Evolutionary conservation across 2,888 invertebrate genomes (phyloP), one percentile per base, ranked within the genome.

Genomic region (Dascillus cervinus): DNA sequence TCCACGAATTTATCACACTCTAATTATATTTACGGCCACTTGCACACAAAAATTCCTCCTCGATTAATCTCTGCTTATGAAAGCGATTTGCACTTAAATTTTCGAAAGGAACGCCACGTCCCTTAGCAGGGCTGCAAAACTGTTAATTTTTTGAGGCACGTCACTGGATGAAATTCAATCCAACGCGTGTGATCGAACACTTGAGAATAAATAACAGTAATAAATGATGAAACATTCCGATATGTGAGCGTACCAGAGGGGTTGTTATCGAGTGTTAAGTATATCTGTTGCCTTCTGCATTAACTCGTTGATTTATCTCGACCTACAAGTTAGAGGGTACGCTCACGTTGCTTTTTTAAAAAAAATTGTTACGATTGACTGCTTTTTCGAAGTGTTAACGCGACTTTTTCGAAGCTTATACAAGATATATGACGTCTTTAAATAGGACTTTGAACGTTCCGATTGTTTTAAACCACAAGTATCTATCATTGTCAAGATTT

Each of bases 201-300:
- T 43, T 43, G 46, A 49, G n/a, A 48, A 52, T 49, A 52, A 53
- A 54, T 54, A 54, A 53, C 53, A 44, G 45, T 51, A 55, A 56
- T 55, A 56, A 56, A 57, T 49, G 52, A 47, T 52, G 50, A 49
- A 42, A 38, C 54, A 51, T 52, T 52, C 55, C 51, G 43, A 39
- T 43, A 42, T 39, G 43, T 42, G 43, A 48, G 43, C 35, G 36
- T 35, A 44, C 14, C 13, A 24, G 29, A 41, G 47, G 52, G 54
- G 53, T 54, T 47, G 52, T 54, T 53, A 53, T 50, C 49, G 47
- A 47, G 49, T 53, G 53, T 53, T 55, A 51, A 52, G 46, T 49
- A 46, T 50, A 52, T 43, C 46, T 43, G 39, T 51, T 52, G 20
- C 45, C 49, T 51, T 53, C 50, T 49, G 51, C 49, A 43, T 53